Base-by-base conservation (phyloP, 2,113 vertebrate genomes). In the Gambusia affinis region DNA sequence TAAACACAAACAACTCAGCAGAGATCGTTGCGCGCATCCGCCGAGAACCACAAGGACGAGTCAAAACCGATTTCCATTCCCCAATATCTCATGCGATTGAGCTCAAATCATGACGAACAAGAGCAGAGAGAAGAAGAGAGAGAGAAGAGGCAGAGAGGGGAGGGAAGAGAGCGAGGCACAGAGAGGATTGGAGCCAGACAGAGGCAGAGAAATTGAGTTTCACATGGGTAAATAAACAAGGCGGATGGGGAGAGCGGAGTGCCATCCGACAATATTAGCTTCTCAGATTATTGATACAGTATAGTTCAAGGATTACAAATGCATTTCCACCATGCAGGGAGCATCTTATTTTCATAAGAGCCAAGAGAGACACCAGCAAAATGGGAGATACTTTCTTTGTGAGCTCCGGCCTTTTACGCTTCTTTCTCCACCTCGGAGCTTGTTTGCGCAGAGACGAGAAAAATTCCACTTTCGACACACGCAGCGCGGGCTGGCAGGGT, bases 151-250 rank as follows among this genome's bases (percentile, higher is more conserved):
- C 22, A 3, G 30, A 8, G 8, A 19, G 37, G 12, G 12, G n/a
- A 27, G n/a, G 64, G 29, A 72, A 61, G 37, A 61, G 67, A 76
- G 76, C 60, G 75, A 82, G 63, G 68, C 75, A 44, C 64, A 29
- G 65, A 73, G 72, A 72, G 73, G 82, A 83, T 64, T 77, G 80
- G 71, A 80, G 73, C 74, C 82, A 84, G 79, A 73, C 76, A 42
- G 73, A 67, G 72, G 85, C 85, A 80, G 73, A 80, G 73, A 90
- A 92, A 91, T 89, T 83, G 87, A 87, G 84, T 92, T 91, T 90
- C 79, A 76, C 82, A 71, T 84, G 75, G 75, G 84, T 85, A 91
- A 92, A 91, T 91, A 93, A 92, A 91, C 87, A 87, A 83, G 70
- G 66, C 15, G 86, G 77, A 82, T 2, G 61, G 82, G 64, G 67